Base-by-base conservation (phyloP, 2,113 vertebrate species). In the Bagarius yarrelli region DNA sequence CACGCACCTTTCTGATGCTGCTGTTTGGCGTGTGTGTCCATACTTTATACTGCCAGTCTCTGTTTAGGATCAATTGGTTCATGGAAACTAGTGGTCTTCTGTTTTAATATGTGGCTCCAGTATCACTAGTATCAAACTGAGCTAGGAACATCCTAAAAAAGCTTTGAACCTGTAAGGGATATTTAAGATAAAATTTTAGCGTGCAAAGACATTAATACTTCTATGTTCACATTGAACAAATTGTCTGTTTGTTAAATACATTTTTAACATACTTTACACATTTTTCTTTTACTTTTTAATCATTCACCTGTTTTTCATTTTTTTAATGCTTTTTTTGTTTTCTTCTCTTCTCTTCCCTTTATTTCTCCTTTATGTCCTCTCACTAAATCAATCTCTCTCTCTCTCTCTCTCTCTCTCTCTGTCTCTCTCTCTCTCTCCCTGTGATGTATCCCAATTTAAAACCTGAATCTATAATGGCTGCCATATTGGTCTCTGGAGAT, bases 401-500 rank as follows among this genome's bases (percentile, higher is more conserved):
- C 53, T 63, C 59, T 70, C 50, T 72, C 21, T 79, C 59, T 60
- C 53, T 59, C 50, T 77, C 59, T 59, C 61, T 81, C 79, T 81
- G 50, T 53, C 67, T 81, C 59, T 19, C 76, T 56, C 47, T 27
- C 30, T 9, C 34, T 36, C 75, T 85, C 34, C 71, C 25, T 66
- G 40, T 75, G 72, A 63, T 55, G 34, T 79, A 79, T 59, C 70
- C 63, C 83, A 64, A 88, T 88, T 81, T 86, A 90, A 56, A 55
- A 67, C 30, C 50, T 57, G 76, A 63, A 67, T 72, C 66, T 82
- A 59, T 86, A 90, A 91, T 89, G 86, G 88, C 86, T 83, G 71
- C 66, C 63, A n/a, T 86, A 88, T 85, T 83, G 87, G 85, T 80
- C 85, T 78, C 77, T 76, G 84, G 88, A 87, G 88, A 79, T 85